Evolutionary conservation across 2,797 vertebrate species (phyloP), one percentile per base, ranked within the genome.

Genomic region (Macrochelys suwanniensis): DNA sequence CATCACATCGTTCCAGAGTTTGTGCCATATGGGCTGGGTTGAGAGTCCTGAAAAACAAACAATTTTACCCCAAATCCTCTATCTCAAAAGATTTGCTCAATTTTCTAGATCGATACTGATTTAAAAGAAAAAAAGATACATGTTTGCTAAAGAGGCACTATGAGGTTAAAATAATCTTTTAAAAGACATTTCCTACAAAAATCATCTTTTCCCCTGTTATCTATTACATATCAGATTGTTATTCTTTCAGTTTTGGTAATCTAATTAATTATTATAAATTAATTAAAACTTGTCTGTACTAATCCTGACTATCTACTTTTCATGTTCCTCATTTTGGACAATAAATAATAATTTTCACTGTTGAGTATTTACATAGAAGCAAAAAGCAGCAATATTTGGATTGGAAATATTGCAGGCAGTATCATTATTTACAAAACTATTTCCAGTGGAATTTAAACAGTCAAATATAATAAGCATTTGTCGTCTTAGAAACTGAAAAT

Each of bases 1-100:
- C 96, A 98, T 98, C 90, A 99, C 95, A 4, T 99, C 98, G 12
- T 98, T 98, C 95, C 99, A 99, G 91, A 99, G 96, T 88, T 97
- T 96, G 84, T 98, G 98, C 99, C 99, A 99, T 90, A 98, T 96
- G 76, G 97, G 95, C 88, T 98, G 97, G 6, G 99, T 99, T 1
- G 99, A 99, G 88, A 99, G 98, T 59, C 99, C 99, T 99, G 84
- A 51, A 3, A 11, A 61, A 93, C 82, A 85, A 93, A 19, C 13
- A 0, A 0, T 53, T 54, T 61, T 65, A 61, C 7, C 49, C 8
- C 13, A 11, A 0, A 19, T 6, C 26, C 50, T 28, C 37, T 42
- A 31, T 8, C 26, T 47, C 33, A 0, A 0, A 90, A 21, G 33
- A 54, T 78, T 42, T 71, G 17, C n/a, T 68, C n/a, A 68, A 21